A percentile compares a stretch with the other conserved stretches of the same genome.
These are phyloP conservation scores for Ophion costatus DNA, from an alignment of 2,888 invertebrate genomes.

Conservation along the genomic window DNA sequence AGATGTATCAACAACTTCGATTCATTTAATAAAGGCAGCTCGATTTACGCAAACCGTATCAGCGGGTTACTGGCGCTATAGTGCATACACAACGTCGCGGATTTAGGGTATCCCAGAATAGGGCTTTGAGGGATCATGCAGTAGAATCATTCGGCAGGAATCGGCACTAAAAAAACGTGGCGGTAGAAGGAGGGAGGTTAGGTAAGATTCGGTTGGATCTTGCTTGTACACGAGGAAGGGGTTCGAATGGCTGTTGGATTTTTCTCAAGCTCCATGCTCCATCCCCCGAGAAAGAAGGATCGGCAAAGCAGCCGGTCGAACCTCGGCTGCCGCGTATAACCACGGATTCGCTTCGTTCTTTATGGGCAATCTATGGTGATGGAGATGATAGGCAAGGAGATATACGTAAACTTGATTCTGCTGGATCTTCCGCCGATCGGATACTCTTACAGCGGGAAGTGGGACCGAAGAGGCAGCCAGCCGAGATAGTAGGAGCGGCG, in stretches of 20 bases:
- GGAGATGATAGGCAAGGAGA: constrained; percentile 83
- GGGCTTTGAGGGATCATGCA: constrained; percentile 52
- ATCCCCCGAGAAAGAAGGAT: constrained; percentile 61
- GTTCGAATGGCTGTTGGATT: constrained; percentile 58
- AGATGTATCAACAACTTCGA: not conserved
- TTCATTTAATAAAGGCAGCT: not conserved
- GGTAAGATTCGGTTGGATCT: constrained; percentile 53
- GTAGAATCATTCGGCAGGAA: constrained; percentile 59
- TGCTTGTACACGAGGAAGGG: constrained; percentile 57
- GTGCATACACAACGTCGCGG: constrained; percentile 23
- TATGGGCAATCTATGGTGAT: constrained; percentile 84
- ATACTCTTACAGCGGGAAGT: constrained; percentile 38
- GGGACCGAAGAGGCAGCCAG: constrained; percentile 48
- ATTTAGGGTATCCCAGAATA: constrained; percentile 33
- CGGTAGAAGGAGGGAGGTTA: constrained; percentile 58
- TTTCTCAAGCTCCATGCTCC: constrained; percentile 48
- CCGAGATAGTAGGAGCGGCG: constrained; percentile 50
- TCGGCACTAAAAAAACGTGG: constrained; percentile 58
- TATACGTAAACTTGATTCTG: constrained; percentile 83
- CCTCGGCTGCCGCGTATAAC: constrained; percentile 79
- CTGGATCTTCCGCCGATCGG: constrained; percentile 74
- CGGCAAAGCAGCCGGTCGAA: constrained; percentile 72
- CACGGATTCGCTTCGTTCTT: constrained; percentile 82
- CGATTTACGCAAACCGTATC: constrained; percentile 20
- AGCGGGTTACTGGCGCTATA: constrained; percentile 8